Evolutionary conservation across 2,888 invertebrate genomes (phyloP), one percentile per base, ranked within the genome.

Genomic region (Pasiphila rectangulata): DNA sequence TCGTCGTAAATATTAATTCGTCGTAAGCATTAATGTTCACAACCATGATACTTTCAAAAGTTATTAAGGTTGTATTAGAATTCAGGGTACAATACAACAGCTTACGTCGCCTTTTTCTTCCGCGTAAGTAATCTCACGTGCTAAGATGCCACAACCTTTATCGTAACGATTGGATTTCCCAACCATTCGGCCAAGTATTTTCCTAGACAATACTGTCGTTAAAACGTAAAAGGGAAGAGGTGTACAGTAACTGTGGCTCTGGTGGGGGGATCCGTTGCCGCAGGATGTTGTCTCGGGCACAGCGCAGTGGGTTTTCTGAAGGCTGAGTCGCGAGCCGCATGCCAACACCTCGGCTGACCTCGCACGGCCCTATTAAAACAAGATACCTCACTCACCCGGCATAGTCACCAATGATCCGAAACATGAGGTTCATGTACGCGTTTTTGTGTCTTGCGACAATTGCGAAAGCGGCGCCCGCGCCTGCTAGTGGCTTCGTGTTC

Each of bases 301-400:
- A 60, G 63, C 78, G 78, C 87, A 87, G 87, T 87, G 88, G 88
- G 80, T 84, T 85, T 87, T 86, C 86, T 84, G 88, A 88, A 87
- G 88, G 88, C 88, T 87, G 85, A 72, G 83, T 74, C 81, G 79
- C 85, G 88, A 72, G 88, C 80, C 87, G 88, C 88, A 88, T 88
- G 88, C 87, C 84, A 88, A 87, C 84, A 69, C 72, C 60, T 72
- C 65, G 51, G 35, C 46, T 73, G 85, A 83, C 86, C 87, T 87
- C 83, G 84, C 57, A 48, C 78, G 74, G 80, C 80, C 86, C 84
- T 86, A 86, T 87, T 88, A 86, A 88, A 80, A 87, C 84, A 72
- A 81, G 79, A 81, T 72, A 78, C 82, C 63, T 64, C 73, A 75
- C 51, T 69, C 59, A 69, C 63, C 68, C 62, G 67, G 59, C 74